Conservation (phyloP, 2,797 vertebrate species). For the Muraenolepis orangiensis region DNA sequence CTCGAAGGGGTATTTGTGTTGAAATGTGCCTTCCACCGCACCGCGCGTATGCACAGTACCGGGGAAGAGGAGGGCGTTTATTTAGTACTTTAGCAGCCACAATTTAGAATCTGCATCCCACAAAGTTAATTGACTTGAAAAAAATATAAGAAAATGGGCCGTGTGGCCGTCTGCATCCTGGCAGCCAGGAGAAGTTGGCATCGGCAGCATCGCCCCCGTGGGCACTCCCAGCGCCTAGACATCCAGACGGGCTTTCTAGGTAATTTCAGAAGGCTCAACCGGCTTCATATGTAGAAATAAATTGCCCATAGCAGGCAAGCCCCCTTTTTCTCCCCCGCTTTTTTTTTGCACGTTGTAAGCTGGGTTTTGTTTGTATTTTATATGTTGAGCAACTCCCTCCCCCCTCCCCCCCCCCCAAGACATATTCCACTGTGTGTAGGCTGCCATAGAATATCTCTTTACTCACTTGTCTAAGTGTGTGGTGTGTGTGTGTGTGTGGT, state of each 20-base stretch:
- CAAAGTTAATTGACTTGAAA: conserved; percentile 58
- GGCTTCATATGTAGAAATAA: conserved; percentile 41
- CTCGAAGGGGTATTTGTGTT: conserved; percentile 50
- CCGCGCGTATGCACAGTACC: conserved; percentile 43
- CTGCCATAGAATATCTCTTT: neutral
- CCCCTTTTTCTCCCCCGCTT: neutral
- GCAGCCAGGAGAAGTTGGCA: conserved; percentile 65
- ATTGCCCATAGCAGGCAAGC: conserved; percentile 29
- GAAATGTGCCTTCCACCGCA: conserved; percentile 56
- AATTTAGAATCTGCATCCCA: conserved; percentile 61
- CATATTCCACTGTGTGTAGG: neutral
- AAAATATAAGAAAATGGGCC: conserved; percentile 50
- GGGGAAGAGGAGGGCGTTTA: conserved; percentile 52
- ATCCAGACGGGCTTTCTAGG: conserved; percentile 49
- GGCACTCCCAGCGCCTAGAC: conserved; percentile 60
- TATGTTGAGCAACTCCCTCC: neutral
- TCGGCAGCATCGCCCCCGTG: conserved; percentile 44
- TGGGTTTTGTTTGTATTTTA: neutral
- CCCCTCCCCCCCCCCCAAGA: neutral
- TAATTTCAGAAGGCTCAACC: conserved; percentile 58
- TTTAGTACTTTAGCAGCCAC: conserved; percentile 67
- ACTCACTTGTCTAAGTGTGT: neutral
- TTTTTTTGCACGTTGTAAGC: neutral
- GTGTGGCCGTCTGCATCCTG: conserved; percentile 39
- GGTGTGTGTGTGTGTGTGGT: neutral